A percentile compares a stretch with the other conserved stretches of the same genome.
Evolutionary conservation across 1,140 invertebrate species (phyloP).

Genomic region (Scaptomyza montana): DNA sequence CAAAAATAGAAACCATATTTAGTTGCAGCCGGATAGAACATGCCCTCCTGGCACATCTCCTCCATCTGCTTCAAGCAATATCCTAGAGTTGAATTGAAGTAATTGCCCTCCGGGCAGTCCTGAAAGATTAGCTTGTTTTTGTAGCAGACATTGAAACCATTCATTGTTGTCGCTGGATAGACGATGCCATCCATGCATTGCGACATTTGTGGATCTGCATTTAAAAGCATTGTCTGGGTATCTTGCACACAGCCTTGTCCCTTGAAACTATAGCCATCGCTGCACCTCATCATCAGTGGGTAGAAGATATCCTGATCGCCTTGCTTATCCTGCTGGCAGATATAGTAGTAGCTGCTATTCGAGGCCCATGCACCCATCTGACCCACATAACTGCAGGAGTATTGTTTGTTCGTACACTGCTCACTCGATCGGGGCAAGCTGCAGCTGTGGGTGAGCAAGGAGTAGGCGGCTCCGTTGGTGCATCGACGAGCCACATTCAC

Average conservation of each 20-base stretch:
- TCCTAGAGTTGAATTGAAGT: slow-evolving; percentile 1
- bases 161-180: slow-evolving; percentile 3
- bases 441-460: slow-evolving; percentile 50
- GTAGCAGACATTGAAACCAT: slow-evolving; percentile 14
- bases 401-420: slow-evolving; percentile 57
- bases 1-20: slow-evolving; percentile 32
- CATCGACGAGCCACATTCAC: slow-evolving; percentile 56
- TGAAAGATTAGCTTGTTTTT: slow-evolving; percentile 1
- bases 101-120: neutral
- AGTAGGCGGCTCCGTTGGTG: slow-evolving; percentile 63
- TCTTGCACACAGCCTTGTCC: slow-evolving; percentile 41
- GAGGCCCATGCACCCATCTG: slow-evolving; percentile 63
- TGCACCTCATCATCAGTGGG: slow-evolving; percentile 69
- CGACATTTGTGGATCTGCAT: too few relatives aligned
- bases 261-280: slow-evolving; percentile 56
- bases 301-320: slow-evolving; percentile 41
- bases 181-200: slow-evolving; percentile 15
- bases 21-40: neutral
- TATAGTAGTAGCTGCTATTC: slow-evolving; percentile 73
- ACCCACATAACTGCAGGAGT: slow-evolving; percentile 56
- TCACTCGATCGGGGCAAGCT: slow-evolving; percentile 46
- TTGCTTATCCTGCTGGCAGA: slow-evolving; percentile 57
- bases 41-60: slow-evolving; percentile 22
- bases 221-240: neutral
- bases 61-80: neutral